phyloP scores from a whole-genome alignment of 2,888 invertebrate genomes.

The Netelia virgata region DNA sequence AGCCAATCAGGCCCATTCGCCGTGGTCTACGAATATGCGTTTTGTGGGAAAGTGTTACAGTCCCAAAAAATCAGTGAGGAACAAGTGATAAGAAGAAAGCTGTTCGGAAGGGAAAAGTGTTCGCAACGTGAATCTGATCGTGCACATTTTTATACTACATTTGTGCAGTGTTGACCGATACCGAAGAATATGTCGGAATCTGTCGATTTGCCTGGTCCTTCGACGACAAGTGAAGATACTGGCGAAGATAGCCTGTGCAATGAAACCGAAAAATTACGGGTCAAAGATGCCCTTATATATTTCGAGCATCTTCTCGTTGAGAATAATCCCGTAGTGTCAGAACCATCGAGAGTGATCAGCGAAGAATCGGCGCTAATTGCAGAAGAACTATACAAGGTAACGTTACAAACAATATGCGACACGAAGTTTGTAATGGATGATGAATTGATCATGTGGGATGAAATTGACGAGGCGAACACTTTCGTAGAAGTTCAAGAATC shows the following conservation, averaged over 20 bases:
- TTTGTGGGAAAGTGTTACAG: too few relatives aligned
- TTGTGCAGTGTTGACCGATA: constrained; percentile 1
- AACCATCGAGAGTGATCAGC: constrained; percentile 44
- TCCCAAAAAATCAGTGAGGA: too few relatives aligned
- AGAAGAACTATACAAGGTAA: constrained; percentile 48
- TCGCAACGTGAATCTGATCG: neutral
- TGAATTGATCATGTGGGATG: constrained; percentile 54
- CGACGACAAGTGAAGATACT: constrained; percentile 7
- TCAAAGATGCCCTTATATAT: constrained; percentile 19
- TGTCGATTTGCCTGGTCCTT: constrained; percentile 19
- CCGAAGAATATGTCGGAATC: neutral
- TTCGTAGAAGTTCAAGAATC: constrained; percentile 46
- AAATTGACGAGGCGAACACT: constrained; percentile 44
- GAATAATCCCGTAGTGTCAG: constrained; percentile 44
- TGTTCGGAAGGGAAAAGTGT: neutral
- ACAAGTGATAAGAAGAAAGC: neutral
- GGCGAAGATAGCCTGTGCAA: neutral
- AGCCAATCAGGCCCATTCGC: too few relatives aligned
- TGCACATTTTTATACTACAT: neutral
- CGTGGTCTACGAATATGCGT: too few relatives aligned
- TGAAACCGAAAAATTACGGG: constrained; percentile 6
- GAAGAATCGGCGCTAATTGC: constrained; percentile 51
- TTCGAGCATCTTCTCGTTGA: constrained; percentile 12
- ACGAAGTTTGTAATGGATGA: constrained; percentile 59
- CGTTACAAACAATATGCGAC: constrained; percentile 48